phyloP scores from a whole-genome alignment of 2,797 vertebrate genomes.

The Etheostoma nigrum region DNA sequence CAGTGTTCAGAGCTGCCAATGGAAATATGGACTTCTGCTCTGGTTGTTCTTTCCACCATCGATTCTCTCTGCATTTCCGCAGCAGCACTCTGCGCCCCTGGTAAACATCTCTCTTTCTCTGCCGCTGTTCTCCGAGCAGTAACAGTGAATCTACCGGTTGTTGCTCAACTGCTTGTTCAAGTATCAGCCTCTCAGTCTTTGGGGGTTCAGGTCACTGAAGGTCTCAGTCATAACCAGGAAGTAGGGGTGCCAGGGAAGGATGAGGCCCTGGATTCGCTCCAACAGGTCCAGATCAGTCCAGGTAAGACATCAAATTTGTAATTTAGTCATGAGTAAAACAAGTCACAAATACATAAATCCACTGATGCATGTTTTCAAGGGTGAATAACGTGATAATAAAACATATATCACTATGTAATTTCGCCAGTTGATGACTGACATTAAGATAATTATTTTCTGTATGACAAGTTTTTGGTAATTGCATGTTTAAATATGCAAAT shows the following conservation, averaged over 20 bases:
- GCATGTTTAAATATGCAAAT: no score
- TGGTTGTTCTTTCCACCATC: conserved; percentile 70
- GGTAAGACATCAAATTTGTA: conserved; percentile 54
- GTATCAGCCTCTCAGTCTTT: conserved; percentile 2
- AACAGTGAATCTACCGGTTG: conserved; percentile 10
- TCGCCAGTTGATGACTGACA: no score
- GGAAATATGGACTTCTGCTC: conserved; percentile 60
- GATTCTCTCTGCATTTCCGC: conserved; percentile 44
- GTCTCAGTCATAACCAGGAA: conserved; percentile 30
- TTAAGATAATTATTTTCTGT: no score
- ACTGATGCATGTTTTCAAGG: neutral
- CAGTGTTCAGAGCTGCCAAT: conserved; percentile 55
- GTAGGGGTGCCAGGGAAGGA: conserved; percentile 40
- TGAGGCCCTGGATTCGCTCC: conserved; percentile 79
- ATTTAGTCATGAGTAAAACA: neutral
- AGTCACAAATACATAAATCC: neutral
- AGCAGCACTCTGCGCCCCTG: conserved; percentile 25
- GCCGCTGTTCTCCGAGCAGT: conserved; percentile 14
- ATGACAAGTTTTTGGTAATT: no score
- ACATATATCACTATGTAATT: no score
- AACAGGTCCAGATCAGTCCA: conserved; percentile 76
- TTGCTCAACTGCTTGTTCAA: conserved; percentile 12
- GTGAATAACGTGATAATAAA: neutral
- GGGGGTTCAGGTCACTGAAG: conserved; percentile 22
- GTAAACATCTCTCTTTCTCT: conserved; percentile 9